phyloP scores from a whole-genome alignment of 2,113 vertebrate species.

The Epinephelus moara region DNA sequence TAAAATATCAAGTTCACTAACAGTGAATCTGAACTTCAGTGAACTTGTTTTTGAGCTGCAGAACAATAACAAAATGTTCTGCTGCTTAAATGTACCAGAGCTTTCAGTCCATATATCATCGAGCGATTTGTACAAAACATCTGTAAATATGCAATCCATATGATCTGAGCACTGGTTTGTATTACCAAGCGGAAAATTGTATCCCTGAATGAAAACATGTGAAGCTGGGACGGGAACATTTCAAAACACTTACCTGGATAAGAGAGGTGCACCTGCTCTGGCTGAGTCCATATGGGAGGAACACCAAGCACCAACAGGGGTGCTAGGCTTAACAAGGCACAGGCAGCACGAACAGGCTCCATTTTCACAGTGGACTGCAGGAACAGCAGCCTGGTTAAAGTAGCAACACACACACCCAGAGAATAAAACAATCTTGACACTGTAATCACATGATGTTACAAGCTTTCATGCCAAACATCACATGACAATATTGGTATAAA shows the following conservation, averaged over 20 bases:
- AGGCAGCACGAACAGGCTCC: conserved; percentile 43
- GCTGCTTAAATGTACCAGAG: background rate
- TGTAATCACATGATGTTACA: conserved; percentile 44
- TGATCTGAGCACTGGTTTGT: conserved; percentile 6
- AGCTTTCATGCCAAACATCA: conserved; percentile 31
- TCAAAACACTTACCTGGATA: conserved; percentile 78
- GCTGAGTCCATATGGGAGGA: conserved; percentile 79
- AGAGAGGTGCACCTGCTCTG: conserved; percentile 85
- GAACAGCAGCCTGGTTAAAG: background rate
- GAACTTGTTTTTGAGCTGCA: background rate
- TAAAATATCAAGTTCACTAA: background rate
- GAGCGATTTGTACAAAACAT: conserved; percentile 32
- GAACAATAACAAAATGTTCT: background rate
- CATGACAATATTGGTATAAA: conserved; percentile 24
- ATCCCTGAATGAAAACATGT: conserved; percentile 19
- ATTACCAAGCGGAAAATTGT: background rate
- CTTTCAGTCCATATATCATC: background rate
- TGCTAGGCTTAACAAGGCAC: conserved; percentile 51
- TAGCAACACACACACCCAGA: conserved; percentile 6
- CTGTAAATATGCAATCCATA: conserved; percentile 29
- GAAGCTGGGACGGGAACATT: background rate
- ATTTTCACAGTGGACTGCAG: conserved; percentile 47
- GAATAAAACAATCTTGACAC: background rate
- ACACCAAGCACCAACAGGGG: conserved; percentile 65
- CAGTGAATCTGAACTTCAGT: background rate